Evolutionary conservation across 2,113 vertebrate species (phyloP).

Genomic region (Serilophus lunatus): DNA sequence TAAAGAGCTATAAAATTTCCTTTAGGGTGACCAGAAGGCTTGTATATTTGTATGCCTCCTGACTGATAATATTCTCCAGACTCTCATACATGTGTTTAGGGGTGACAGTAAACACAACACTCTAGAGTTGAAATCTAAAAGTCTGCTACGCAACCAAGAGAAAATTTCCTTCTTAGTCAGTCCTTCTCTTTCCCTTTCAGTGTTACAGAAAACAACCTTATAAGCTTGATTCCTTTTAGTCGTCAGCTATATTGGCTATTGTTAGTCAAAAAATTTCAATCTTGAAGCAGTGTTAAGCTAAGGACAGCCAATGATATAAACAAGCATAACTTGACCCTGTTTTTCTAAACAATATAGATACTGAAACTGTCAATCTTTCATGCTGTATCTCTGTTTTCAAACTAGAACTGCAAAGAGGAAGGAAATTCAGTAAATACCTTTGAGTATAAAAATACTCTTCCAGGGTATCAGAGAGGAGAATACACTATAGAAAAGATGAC

Average conservation of each 20-base stretch:
- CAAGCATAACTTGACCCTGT: background rate
- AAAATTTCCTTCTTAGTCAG: background rate
- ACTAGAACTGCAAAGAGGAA: background rate
- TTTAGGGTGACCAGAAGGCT: background rate
- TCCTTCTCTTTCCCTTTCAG: background rate
- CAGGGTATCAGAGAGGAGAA: background rate
- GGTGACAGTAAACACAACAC: background rate
- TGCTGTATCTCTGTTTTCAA: background rate
- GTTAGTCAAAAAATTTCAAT: conserved; percentile 31
- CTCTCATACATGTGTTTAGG: background rate
- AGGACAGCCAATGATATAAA: background rate
- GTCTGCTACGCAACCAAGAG: background rate
- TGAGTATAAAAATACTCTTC: background rate
- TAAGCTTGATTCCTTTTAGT: background rate
- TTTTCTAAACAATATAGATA: background rate
- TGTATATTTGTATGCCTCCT: background rate
- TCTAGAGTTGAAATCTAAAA: background rate
- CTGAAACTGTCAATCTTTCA: background rate
- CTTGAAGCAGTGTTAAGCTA: conserved; percentile 22
- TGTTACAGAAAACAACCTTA: background rate
- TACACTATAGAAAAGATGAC: background rate
- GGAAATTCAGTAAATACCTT: background rate
- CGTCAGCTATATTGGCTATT: background rate
- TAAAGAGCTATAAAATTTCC: background rate
- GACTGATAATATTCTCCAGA: background rate